Base-by-base conservation (phyloP, 2,888 invertebrate species). In the Stratiomys singularior region DNA sequence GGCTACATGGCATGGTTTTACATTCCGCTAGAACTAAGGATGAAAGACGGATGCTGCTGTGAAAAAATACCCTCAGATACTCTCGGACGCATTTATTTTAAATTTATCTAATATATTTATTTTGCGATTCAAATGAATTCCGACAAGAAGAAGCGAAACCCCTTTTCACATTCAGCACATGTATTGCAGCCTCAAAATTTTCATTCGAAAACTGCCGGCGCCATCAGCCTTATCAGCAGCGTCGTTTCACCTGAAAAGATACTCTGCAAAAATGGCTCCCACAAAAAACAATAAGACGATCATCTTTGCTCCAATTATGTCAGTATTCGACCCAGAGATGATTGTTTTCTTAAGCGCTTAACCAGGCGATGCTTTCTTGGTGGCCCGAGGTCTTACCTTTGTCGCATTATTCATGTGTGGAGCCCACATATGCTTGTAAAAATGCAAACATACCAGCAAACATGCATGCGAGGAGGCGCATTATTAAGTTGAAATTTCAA, bases 301-400 rank as follows among this genome's bases (percentile, higher is more conserved):
- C 79, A 79, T 79, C 76, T 79, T 60, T 79, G 79, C 79, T 79
- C 79, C 76, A 79, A 78, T 78, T 79, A 79, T 79, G 79, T 76
- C 79, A 79, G 72, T 76, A 76, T 30, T 30, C 74, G 37, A 9
- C 3, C 23, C 15, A 25, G 25, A 44, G 25, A 15, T 56, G 15
- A 47, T 71, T 52, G 23, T 52, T 52, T 47, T 71, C 71, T 46
- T 69, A 44, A 46, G 46, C 23, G 69, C 13, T 46, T 44, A 64
- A 64, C 64, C 28, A 18, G 64, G 27, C 64, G 28, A 11, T 64
- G 64, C 30, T 28, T 18, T 28, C 2, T 3, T 25, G 21, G 21
- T 7, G 18, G 58, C 25, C 58, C 15, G 23, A 27, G 11, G 13
- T 64, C n/a, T 64, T 30, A n/a, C 27, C 2, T 18, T 18, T 30